These are phyloP conservation scores for Campoletis raptor DNA, from an alignment of 2,888 invertebrate genomes.

Conservation along the genomic window DNA sequence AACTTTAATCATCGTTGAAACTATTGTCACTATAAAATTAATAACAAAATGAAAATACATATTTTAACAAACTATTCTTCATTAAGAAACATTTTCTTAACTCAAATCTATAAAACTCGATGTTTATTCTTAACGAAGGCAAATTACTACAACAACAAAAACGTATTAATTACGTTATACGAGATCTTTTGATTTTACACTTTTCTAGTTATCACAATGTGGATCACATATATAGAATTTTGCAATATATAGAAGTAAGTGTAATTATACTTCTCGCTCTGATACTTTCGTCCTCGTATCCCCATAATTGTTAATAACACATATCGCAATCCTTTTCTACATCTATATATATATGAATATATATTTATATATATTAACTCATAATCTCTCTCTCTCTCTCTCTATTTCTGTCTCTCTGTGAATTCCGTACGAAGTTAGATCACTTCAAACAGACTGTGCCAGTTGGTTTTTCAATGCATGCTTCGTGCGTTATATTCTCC, in stretches of 20 bases:
- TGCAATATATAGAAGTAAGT: slow-evolving; percentile 15
- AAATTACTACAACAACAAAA: neutral
- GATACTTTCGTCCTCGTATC: slow-evolving; percentile 63
- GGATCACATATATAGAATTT: neutral
- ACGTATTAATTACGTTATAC: slow-evolving; percentile 4
- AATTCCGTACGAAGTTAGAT: slow-evolving; percentile 46
- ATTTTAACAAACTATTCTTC: neutral
- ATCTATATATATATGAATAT: neutral
- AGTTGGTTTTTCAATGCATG: slow-evolving; percentile 36
- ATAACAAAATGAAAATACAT: no score
- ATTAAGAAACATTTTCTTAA: neutral
- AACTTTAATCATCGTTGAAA: no score
- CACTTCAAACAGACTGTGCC: slow-evolving; percentile 32
- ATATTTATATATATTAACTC: neutral
- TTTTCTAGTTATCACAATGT: slow-evolving; percentile 34
- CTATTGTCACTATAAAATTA: no score
- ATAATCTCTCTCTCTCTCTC: neutral
- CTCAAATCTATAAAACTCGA: neutral
- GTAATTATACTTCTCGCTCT: slow-evolving; percentile 62
- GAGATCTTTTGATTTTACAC: slow-evolving; percentile 25
- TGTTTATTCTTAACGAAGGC: neutral
- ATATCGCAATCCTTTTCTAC: slow-evolving; percentile 47
- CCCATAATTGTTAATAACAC: slow-evolving; percentile 61
- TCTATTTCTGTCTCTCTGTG: neutral
- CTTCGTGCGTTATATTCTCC: neutral